A percentile compares a stretch with the other conserved stretches of the same genome.
Conservation (phyloP, 2,113 vertebrate species). For the Desmodus rotundus region DNA sequence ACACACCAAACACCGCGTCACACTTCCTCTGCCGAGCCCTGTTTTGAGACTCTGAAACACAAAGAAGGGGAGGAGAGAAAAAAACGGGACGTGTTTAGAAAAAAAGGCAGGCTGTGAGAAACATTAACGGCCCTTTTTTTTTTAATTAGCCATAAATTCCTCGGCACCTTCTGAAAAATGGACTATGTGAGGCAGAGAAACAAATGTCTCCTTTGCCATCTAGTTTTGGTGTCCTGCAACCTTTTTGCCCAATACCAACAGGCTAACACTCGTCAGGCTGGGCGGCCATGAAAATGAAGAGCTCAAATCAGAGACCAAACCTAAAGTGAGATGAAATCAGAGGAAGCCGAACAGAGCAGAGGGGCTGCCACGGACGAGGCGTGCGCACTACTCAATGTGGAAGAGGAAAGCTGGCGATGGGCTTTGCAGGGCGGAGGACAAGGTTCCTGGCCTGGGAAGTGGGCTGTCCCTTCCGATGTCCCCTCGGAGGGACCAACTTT, state of each 20-base stretch:
- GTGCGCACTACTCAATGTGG: background rate
- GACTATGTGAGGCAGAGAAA: background rate
- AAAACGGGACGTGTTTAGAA: background rate
- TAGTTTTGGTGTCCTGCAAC: background rate
- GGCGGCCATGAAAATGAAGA: background rate
- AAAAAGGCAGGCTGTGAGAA: background rate
- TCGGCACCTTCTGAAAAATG: background rate
- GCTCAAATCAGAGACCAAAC: background rate
- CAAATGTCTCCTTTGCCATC: background rate
- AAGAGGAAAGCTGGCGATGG: background rate
- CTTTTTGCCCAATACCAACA: background rate
- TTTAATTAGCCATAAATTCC: background rate
- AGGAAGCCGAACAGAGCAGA: background rate
- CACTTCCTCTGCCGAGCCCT: conserved; percentile 60
- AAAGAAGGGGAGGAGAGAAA: conserved; percentile 5
- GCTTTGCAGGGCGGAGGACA: background rate
- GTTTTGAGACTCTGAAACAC: conserved; percentile 49
- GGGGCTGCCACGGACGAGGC: background rate
- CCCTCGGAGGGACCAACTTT: background rate
- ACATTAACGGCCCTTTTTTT: background rate
- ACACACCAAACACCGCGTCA: conserved; percentile 66
- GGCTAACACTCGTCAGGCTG: background rate
- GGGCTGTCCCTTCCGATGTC: background rate
- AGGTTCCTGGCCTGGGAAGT: background rate
- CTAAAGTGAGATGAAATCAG: background rate